A percentile compares a stretch with the other conserved stretches of the same genome.
phyloP scores from a whole-genome alignment of 2,888 invertebrate genomes.

The Strigamia maritima region DNA sequence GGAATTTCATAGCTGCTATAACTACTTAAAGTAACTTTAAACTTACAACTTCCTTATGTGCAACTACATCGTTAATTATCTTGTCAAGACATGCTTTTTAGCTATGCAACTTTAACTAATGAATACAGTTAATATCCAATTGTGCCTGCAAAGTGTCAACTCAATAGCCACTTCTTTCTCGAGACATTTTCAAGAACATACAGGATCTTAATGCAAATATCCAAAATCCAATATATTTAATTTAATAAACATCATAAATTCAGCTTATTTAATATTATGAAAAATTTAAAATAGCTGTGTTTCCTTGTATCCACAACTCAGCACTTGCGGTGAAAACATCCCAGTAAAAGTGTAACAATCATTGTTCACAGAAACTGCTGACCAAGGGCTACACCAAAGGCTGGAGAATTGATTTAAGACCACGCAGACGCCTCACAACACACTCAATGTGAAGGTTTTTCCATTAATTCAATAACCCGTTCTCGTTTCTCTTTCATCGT shows the following conservation, averaged over 20 bases:
- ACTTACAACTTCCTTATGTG: background rate
- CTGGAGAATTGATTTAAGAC: slow-evolving; percentile 15
- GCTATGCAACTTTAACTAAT: background rate
- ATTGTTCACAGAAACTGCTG: background rate
- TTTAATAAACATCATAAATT: background rate
- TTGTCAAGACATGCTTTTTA: background rate
- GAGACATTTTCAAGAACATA: too few species aligned
- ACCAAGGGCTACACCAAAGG: background rate
- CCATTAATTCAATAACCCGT: slow-evolving; percentile 23
- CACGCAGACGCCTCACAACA: slow-evolving; percentile 13
- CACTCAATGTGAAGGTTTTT: background rate
- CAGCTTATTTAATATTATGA: background rate
- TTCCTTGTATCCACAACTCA: slow-evolving; percentile 4
- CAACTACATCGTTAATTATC: background rate
- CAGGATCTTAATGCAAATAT: too few species aligned
- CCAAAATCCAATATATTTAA: too few species aligned
- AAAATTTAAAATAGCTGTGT: background rate
- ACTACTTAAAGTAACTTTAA: background rate
- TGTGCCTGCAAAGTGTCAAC: too few species aligned
- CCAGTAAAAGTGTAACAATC: background rate
- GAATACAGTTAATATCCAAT: too few species aligned
- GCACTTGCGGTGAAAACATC: slow-evolving; percentile 12
- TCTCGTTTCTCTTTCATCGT: slow-evolving; percentile 8
- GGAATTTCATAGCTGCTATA: slow-evolving; percentile 10
- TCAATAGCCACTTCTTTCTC: too few species aligned